Evolutionary conservation across 2,113 vertebrate genomes (phyloP).

Genomic region (Miniopterus natalensis): DNA sequence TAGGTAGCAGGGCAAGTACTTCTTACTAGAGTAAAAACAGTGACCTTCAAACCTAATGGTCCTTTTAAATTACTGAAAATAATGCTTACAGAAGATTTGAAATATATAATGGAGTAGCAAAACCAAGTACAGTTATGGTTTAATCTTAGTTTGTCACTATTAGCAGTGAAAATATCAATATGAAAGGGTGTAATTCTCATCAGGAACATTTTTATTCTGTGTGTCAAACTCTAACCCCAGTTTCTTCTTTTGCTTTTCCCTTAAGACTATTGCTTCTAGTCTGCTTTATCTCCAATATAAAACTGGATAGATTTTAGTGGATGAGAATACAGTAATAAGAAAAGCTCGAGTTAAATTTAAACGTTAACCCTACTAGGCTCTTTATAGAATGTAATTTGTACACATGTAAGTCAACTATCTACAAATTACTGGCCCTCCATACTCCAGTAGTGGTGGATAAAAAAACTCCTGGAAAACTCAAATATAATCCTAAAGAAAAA

Average conservation of each 20-base stretch:
- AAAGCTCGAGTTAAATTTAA: conserved; percentile 13
- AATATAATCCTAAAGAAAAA: conserved; percentile 61
- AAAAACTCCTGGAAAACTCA: conserved; percentile 61
- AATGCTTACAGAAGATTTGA: neutral
- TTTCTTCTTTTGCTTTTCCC: neutral
- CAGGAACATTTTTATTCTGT: conserved; percentile 4
- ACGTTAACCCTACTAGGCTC: neutral
- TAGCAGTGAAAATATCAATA: neutral
- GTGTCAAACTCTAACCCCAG: neutral
- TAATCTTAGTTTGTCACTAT: conserved; percentile 21
- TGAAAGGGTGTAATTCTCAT: neutral
- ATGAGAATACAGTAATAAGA: neutral
- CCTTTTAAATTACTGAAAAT: conserved; percentile 52
- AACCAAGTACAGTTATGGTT: neutral
- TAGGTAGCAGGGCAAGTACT: neutral
- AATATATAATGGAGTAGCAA: neutral
- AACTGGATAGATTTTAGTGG: neutral
- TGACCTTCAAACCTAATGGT: conserved; percentile 40
- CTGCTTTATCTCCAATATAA: conserved; percentile 43
- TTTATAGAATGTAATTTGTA: conserved; percentile 13
- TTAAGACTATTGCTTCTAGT: neutral
- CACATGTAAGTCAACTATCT: conserved; percentile 6
- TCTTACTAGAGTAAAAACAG: neutral
- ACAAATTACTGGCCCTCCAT: conserved; percentile 53
- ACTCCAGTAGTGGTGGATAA: conserved; percentile 32